Percentiles rank a stretch among this genome's conserved stretches.
Evolutionary conservation across 2,797 vertebrate genomes (phyloP).

Genomic region (Hippocampus kuda): DNA sequence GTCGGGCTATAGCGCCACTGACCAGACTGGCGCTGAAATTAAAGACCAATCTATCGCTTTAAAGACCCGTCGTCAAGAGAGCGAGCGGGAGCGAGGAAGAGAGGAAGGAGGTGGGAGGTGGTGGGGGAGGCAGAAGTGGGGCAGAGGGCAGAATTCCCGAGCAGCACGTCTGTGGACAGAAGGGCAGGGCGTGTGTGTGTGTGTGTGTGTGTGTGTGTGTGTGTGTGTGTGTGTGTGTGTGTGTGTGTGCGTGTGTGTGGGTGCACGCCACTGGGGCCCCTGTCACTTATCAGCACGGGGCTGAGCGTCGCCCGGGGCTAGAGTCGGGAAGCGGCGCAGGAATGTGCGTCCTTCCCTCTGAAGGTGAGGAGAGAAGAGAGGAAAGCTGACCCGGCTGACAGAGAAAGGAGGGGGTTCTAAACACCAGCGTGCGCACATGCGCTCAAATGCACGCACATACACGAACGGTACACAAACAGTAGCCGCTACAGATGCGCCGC

Average conservation of each 20-base stretch:
- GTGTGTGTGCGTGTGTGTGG: slow-evolving; percentile 24
- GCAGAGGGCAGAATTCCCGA: slow-evolving; percentile 73
- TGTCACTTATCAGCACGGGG: slow-evolving; percentile 74
- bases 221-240: slow-evolving; percentile 27
- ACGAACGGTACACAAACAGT: slow-evolving; percentile 14
- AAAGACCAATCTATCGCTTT: slow-evolving; percentile 69
- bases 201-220: slow-evolving; percentile 25
- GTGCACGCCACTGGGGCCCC: slow-evolving; percentile 59
- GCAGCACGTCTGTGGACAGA: slow-evolving; percentile 65
- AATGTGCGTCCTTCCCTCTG: slow-evolving; percentile 74
- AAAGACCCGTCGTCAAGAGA: slow-evolving; percentile 55
- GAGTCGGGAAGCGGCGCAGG: slow-evolving; percentile 68
- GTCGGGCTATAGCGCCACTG: slow-evolving; percentile 32
- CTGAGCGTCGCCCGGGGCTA: slow-evolving; percentile 74
- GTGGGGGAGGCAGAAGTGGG: slow-evolving; percentile 52
- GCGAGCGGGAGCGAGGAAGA: slow-evolving; percentile 8
- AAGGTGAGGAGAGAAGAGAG: slow-evolving; percentile 71
- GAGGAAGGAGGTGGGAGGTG: neutral
- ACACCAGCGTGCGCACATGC: slow-evolving; percentile 25
- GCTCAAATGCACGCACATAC: neutral
- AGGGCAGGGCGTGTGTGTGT: slow-evolving; percentile 41
- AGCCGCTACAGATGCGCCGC: slow-evolving; percentile 26
- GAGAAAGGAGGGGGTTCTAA: slow-evolving; percentile 32
- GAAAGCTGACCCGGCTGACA: slow-evolving; percentile 28
- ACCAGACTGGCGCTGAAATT: slow-evolving; percentile 51